Evolutionary conservation across 2,113 vertebrate species (phyloP).

Genomic region (Penelope pileata): DNA sequence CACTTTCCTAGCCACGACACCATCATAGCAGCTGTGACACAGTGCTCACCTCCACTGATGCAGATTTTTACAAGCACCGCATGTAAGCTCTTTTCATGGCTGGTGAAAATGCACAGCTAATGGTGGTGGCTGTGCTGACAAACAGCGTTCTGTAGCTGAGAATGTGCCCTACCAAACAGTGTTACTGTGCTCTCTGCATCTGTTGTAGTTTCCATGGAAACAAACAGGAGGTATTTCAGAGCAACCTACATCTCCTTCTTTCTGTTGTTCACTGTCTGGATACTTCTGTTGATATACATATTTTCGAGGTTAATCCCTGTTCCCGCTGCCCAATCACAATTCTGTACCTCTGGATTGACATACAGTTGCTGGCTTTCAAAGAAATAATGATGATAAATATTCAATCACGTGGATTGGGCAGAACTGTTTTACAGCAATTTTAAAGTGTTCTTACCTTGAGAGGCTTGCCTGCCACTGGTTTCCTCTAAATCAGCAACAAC

Average conservation of each 20-base stretch:
- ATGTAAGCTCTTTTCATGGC: background rate
- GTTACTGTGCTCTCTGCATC: background rate
- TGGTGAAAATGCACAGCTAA: background rate
- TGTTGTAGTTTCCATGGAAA: background rate
- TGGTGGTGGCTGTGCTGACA: background rate
- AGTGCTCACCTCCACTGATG: background rate
- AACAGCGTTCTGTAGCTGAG: background rate
- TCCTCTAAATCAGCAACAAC: background rate
- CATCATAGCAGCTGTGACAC: background rate
- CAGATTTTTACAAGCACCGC: background rate
- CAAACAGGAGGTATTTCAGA: background rate
- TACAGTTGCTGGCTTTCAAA: background rate
- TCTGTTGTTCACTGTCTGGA: background rate
- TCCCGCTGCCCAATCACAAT: background rate
- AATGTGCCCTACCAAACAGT: background rate
- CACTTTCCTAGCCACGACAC: no score
- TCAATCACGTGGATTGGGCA: background rate
- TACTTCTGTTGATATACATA: background rate
- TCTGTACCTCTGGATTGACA: background rate
- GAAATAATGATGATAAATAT: background rate
- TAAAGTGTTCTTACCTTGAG: constrained; percentile 58
- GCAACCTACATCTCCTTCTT: background rate
- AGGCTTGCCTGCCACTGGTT: background rate
- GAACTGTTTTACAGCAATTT: background rate
- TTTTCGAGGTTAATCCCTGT: background rate